These are phyloP conservation scores for Typhlomys cinereus DNA, from an alignment of 2,113 vertebrate genomes.

Conservation along the genomic window DNA sequence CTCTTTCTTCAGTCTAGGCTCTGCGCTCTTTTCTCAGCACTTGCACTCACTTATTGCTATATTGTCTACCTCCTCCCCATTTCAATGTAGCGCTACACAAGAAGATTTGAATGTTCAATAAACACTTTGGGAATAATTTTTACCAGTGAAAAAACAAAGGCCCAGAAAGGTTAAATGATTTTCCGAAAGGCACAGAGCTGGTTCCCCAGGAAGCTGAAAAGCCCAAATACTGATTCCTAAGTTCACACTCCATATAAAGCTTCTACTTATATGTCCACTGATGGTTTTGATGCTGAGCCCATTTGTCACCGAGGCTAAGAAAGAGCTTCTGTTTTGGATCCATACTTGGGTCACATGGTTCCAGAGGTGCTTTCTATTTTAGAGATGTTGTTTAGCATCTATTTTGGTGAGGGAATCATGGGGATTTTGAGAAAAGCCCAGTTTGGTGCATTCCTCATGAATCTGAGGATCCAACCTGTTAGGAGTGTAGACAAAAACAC, in stretches of 20 bases:
- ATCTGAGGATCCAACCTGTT: not conserved
- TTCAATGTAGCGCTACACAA: not conserved
- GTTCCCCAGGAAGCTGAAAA: not conserved
- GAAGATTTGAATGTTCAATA: not conserved
- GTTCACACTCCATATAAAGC: not conserved
- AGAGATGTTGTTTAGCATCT: not conserved
- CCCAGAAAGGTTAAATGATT: not conserved
- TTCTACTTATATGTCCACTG: rapidly evolving
- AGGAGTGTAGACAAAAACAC: not conserved
- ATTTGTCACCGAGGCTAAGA: not conserved
- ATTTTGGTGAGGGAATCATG: not conserved
- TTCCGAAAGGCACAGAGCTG: not conserved
- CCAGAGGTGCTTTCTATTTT: not conserved
- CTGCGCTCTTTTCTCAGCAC: no score
- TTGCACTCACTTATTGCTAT: not conserved
- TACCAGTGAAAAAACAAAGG: not conserved
- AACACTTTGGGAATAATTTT: not conserved
- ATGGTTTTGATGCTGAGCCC: not conserved
- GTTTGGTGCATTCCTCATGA: not conserved
- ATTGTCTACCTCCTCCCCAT: not conserved
- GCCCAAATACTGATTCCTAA: not conserved
- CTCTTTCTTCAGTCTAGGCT: not conserved
- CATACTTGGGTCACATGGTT: not conserved
- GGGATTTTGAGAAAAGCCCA: not conserved
- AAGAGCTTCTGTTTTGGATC: not conserved